Conservation (phyloP, 2,113 vertebrate species). For the pig (Sus scrofa) region T2T-Sscrofa CM000819.6:109214001-109214500, state of each 20-base stretch:
- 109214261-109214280: conserved; percentile 34
- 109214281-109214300: neutral
- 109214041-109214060: conserved; percentile 65
- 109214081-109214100: conserved; percentile 81
- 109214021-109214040: conserved; percentile 81
- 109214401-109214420: neutral
- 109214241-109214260: neutral
- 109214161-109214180: neutral
- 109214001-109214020: conserved; percentile 69
- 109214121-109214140: conserved; percentile 60
- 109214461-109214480: too few relatives aligned
- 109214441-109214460: too few relatives aligned
- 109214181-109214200: neutral
- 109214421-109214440: too few relatives aligned
- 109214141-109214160: conserved; percentile 4
- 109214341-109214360: conserved; percentile 43
- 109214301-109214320: conserved; percentile 37
- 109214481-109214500: too few relatives aligned
- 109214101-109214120: conserved; percentile 47
- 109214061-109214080: conserved; percentile 71
- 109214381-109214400: neutral
- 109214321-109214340: neutral
- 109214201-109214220: neutral
- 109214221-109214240: neutral
- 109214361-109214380: neutral